A percentile compares a stretch with the other conserved stretches of the same genome.
phyloP scores from a whole-genome alignment of 1,140 invertebrate genomes.

The Chironomus striatipennis region DNA sequence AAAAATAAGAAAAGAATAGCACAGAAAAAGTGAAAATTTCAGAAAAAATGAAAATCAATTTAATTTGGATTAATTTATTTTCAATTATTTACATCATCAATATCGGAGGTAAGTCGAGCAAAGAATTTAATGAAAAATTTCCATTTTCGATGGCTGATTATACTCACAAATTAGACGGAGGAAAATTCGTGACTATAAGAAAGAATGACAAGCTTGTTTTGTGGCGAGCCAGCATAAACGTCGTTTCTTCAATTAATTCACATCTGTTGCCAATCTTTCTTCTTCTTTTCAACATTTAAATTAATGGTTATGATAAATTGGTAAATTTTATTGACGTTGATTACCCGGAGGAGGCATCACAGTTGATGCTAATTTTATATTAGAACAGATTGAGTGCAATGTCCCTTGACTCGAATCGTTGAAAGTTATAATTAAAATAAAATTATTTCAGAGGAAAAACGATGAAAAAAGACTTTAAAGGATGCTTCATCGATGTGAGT shows the following conservation, averaged over 20 bases:
- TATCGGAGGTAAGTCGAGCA: not conserved
- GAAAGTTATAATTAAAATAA: too few relatives aligned
- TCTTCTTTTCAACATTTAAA: not conserved
- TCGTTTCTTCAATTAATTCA: not conserved
- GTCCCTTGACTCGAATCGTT: not conserved
- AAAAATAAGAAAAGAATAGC: too few relatives aligned
- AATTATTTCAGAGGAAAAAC: not conserved
- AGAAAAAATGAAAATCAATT: not conserved
- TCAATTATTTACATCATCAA: not conserved
- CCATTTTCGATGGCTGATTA: not conserved
- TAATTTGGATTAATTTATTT: slow-evolving; percentile 15
- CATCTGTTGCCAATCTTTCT: not conserved
- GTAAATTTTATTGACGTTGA: slow-evolving; percentile 3
- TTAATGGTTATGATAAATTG: slow-evolving; percentile 9
- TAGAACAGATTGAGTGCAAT: not conserved
- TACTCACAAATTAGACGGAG: not conserved
- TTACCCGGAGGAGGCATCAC: not conserved
- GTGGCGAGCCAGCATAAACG: not conserved
- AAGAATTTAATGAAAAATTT: too few relatives aligned
- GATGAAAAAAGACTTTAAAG: not conserved
- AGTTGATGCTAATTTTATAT: not conserved
- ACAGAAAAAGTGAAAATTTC: not conserved
- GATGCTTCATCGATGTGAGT: not conserved
- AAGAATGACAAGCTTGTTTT: not conserved
- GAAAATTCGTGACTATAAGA: not conserved